Evolutionary conservation across 2,888 invertebrate species (phyloP).

Genomic region (Netelia virgata): DNA sequence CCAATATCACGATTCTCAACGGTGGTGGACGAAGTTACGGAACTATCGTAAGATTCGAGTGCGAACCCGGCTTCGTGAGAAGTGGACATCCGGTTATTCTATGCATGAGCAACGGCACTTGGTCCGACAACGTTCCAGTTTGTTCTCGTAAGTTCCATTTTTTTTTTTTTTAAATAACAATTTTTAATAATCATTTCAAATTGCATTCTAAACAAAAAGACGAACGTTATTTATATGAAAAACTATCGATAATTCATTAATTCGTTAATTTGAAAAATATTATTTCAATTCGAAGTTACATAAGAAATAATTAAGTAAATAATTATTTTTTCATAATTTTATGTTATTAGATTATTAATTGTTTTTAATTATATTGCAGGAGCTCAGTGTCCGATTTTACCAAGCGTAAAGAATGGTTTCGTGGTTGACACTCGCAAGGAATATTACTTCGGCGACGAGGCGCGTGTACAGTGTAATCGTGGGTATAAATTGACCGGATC

Average conservation of each 20-base stretch:
- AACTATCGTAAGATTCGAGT: slow-evolving; percentile 96
- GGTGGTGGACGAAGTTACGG: slow-evolving; percentile 97
- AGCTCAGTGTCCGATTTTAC: slow-evolving; percentile 90
- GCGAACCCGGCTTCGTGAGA: slow-evolving; percentile 95
- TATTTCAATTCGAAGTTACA: too few relatives aligned
- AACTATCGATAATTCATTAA: neutral
- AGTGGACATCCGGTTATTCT: slow-evolving; percentile 95
- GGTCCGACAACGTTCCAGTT: slow-evolving; percentile 96
- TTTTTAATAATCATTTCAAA: too few relatives aligned
- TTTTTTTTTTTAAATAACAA: neutral
- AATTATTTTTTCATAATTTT: neutral
- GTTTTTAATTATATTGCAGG: slow-evolving; percentile 81
- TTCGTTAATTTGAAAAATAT: too few relatives aligned
- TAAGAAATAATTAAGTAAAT: neutral
- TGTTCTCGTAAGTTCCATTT: slow-evolving; percentile 89
- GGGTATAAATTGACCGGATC: slow-evolving; percentile 95
- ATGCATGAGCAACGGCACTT: slow-evolving; percentile 98
- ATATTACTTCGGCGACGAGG: slow-evolving; percentile 95
- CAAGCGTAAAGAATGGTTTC: slow-evolving; percentile 94
- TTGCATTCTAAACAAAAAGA: neutral
- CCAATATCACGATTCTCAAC: slow-evolving; percentile 94
- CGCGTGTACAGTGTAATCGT: slow-evolving; percentile 95
- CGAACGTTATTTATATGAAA: slow-evolving; percentile 1
- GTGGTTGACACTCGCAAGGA: slow-evolving; percentile 91
- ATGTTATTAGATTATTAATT: neutral